These are phyloP conservation scores for Carettochelys insculpta DNA, from an alignment of 2,113 vertebrate genomes.

Conservation along the genomic window DNA sequence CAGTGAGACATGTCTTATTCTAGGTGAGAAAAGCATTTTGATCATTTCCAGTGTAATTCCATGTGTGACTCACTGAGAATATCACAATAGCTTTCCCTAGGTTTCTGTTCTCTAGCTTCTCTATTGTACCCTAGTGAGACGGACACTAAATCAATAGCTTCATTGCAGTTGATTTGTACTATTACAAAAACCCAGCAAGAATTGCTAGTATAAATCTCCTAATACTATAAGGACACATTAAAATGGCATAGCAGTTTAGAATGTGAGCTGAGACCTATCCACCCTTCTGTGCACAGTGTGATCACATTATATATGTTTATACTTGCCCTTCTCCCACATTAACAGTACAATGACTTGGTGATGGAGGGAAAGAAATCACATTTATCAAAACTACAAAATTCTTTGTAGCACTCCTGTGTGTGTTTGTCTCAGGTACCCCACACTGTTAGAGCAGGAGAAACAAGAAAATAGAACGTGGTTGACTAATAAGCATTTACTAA, in stretches of 20 bases:
- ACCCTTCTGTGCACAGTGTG: neutral
- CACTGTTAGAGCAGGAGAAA: neutral
- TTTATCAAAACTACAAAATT: neutral
- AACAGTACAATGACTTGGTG: neutral
- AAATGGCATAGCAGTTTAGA: conserved; percentile 5
- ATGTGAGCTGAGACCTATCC: conserved; percentile 3
- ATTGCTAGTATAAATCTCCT: conserved; percentile 44
- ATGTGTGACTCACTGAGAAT: neutral
- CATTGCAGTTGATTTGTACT: neutral
- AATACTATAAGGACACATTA: conserved; percentile 15
- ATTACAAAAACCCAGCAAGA: neutral
- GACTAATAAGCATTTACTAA: neutral
- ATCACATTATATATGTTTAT: neutral
- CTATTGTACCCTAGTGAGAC: neutral
- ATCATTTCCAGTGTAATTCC: neutral
- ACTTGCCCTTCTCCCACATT: neutral
- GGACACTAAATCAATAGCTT: neutral
- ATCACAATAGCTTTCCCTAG: neutral
- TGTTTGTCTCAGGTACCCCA: neutral
- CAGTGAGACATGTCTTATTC: neutral
- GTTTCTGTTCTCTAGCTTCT: neutral
- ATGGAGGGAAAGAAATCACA: neutral
- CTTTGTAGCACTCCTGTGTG: neutral
- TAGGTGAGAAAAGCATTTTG: neutral
- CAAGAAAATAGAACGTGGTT: neutral